These are phyloP conservation scores for Globodera ellingtonae DNA, from an alignment of 1,140 invertebrate genomes.

Conservation along the genomic window DNA sequence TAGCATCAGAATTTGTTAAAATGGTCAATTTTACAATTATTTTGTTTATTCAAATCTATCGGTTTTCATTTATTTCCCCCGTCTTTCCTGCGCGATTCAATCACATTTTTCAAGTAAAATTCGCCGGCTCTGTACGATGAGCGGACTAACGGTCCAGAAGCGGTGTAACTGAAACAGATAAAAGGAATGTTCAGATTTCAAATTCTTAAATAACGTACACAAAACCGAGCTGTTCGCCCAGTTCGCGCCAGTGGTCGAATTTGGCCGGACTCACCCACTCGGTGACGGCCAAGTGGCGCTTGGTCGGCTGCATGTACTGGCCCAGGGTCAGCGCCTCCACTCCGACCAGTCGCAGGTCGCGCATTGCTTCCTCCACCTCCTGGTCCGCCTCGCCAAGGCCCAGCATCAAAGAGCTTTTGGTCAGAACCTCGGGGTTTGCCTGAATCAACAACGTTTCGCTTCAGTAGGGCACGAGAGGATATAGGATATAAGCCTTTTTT, in stretches of 20 bases:
- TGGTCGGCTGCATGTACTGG: slow-evolving; percentile 93
- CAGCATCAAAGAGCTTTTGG: slow-evolving; percentile 98
- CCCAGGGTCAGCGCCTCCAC: slow-evolving; percentile 96
- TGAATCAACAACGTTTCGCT: not conserved
- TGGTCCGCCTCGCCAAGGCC: slow-evolving; percentile 92
- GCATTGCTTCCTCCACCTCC: slow-evolving; percentile 83
- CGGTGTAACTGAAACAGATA: slow-evolving; percentile 76
- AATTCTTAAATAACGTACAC: slow-evolving; percentile 64
- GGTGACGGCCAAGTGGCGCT: slow-evolving; percentile 75
- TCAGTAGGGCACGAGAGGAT: not conserved
- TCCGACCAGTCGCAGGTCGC: slow-evolving; percentile 70
- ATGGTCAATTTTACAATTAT: not conserved
- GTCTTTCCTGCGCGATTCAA: not conserved
- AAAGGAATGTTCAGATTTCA: not conserved
- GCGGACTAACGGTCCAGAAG: slow-evolving; percentile 92
- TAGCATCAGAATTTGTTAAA: slow-evolving; percentile 11
- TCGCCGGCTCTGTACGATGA: slow-evolving; percentile 95
- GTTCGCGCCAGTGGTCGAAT: slow-evolving; percentile 84
- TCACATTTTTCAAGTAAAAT: slow-evolving; percentile 64
- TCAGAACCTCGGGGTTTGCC: slow-evolving; percentile 77
- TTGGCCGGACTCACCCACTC: slow-evolving; percentile 96
- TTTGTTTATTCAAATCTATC: slow-evolving; percentile 30
- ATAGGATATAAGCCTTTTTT: slow-evolving; percentile 67
- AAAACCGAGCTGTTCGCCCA: slow-evolving; percentile 86
- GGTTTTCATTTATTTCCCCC: not conserved